A percentile compares a stretch with the other conserved stretches of the same genome.
Conservation (phyloP, 1,140 invertebrate genomes). For the Drosophila setifemur region DNA sequence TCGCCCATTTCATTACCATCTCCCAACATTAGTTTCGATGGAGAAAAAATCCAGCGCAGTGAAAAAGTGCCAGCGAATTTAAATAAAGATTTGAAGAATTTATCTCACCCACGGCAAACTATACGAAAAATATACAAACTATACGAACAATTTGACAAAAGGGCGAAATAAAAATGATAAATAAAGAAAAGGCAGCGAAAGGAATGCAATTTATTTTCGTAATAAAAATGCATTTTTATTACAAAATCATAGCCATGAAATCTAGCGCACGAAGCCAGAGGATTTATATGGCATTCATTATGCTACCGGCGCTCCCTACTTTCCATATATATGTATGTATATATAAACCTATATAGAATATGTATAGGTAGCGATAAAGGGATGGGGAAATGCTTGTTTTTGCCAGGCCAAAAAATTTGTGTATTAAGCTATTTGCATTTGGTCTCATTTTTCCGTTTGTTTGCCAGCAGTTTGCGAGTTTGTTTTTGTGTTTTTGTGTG, state of each 20-base stretch:
- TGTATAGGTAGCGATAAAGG: not conserved
- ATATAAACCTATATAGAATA: conserved; percentile 16
- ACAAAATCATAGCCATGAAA: conserved; percentile 71
- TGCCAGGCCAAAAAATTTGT: conserved; percentile 49
- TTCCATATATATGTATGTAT: conserved; percentile 25
- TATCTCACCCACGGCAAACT: conserved; percentile 11
- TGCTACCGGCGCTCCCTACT: conserved; percentile 30
- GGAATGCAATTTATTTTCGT: conserved; percentile 72
- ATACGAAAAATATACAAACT: not conserved
- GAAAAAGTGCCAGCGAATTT: no score
- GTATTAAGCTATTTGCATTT: conserved; percentile 72
- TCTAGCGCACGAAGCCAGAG: conserved; percentile 44
- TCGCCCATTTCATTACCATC: not conserved
- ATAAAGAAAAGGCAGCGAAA: conserved; percentile 14
- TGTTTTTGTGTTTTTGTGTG: conserved; percentile 19
- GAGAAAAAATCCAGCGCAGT: no score
- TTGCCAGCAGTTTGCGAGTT: conserved; percentile 11
- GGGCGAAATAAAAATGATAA: conserved; percentile 12
- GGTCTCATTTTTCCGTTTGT: conserved; percentile 17
- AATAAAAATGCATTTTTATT: conserved; percentile 76
- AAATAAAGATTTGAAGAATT: conserved; percentile 6
- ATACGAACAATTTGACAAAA: conserved; percentile 43
- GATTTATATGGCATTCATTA: conserved; percentile 73
- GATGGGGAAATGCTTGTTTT: conserved; percentile 40
- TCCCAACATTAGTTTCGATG: no score